Evolutionary conservation across 2,888 invertebrate genomes (phyloP).

Genomic region (Formica aserva): DNA sequence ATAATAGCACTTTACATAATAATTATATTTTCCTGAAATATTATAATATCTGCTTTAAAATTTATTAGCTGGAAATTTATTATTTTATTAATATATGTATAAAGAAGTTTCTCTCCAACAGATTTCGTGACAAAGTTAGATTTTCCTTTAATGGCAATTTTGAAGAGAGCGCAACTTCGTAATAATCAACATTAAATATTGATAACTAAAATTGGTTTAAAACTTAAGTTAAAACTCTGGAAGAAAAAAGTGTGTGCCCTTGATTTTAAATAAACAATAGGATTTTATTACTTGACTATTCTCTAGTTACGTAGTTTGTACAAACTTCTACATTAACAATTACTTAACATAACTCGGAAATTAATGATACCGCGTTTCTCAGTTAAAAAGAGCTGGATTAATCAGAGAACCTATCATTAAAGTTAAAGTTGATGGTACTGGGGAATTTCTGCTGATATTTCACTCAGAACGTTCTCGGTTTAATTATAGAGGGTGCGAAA

Average conservation of each 20-base stretch:
- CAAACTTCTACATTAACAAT: not conserved
- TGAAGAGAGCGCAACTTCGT: not conserved
- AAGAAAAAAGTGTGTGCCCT: not conserved
- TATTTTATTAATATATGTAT: not conserved
- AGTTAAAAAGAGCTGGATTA: constrained; percentile 1
- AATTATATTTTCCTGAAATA: not conserved
- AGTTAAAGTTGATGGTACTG: not conserved
- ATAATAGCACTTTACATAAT: not conserved
- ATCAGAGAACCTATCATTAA: not conserved
- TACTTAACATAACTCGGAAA: constrained; percentile 8
- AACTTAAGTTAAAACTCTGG: not conserved
- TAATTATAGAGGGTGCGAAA: not conserved
- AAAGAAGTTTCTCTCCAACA: not conserved
- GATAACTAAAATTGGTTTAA: not conserved
- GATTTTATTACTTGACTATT: constrained; percentile 13
- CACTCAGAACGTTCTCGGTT: not conserved
- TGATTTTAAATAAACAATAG: constrained; percentile 23
- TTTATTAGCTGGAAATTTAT: not conserved
- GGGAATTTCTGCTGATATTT: not conserved
- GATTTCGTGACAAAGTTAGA: not conserved
- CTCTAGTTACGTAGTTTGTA: not conserved
- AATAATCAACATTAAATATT: not conserved
- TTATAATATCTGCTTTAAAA: not conserved
- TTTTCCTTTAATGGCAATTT: not conserved
- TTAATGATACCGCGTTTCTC: not conserved